These are phyloP conservation scores for Hemiscyllium ocellatum DNA, from an alignment of 2,113 vertebrate genomes.

Conservation along the genomic window DNA sequence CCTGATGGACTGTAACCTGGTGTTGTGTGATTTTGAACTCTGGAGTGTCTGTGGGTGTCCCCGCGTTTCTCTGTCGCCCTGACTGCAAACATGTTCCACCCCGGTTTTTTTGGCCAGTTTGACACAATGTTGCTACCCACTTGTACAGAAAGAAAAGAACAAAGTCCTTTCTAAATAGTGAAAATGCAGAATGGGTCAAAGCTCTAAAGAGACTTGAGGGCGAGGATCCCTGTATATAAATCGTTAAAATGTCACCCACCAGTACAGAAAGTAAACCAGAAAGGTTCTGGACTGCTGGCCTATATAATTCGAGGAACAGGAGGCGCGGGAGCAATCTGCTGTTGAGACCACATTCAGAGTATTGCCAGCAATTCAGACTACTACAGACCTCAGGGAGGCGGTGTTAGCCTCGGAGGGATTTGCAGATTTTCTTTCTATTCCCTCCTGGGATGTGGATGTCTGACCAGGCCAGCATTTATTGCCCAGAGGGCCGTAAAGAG, in stretches of 20 bases:
- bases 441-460: no score
- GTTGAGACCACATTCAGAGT: background rate
- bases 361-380: no score
- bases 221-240: no score
- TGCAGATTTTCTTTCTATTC: no score
- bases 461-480: no score
- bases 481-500: no score
- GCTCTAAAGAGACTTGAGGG: background rate
- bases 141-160: background rate
- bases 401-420: no score
- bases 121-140: background rate
- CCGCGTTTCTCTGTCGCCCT: background rate
- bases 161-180: background rate
- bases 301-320: background rate
- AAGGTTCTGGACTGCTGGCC: background rate
- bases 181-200: background rate
- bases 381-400: no score
- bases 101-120: background rate
- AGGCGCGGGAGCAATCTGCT: background rate
- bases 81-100: background rate
- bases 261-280: background rate
- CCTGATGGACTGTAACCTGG: no score
- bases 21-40: no score
- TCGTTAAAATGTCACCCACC: background rate
- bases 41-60: background rate